Evolutionary conservation across 2,113 vertebrate genomes (phyloP), one percentile per base, ranked within the genome.

Genomic region (Cyanocitta stelleri): DNA sequence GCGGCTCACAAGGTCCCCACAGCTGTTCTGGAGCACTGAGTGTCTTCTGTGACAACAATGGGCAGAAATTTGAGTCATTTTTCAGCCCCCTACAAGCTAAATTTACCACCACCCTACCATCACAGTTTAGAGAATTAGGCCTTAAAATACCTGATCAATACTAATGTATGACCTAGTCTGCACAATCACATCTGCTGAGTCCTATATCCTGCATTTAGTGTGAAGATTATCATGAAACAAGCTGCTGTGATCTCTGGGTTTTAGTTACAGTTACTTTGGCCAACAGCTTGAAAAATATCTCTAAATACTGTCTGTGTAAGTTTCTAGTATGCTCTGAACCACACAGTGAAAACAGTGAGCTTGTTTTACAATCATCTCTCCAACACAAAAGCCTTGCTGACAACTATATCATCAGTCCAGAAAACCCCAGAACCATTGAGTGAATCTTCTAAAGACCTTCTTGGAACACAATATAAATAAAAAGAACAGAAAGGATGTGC

Each of bases 1-100:
- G 20, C 0, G 0, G 43, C 59, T 59, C 0, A 0, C 22, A 55
- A 3, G 32, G 30, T 66, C 29, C 30, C 43, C 44, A 6, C 23
- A 30, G 58, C 33, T 63, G 29, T 13, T 59, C 48, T 2, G 11
- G 0, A 59, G 51, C 51, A 35, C 19, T 9, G 6, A 7, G 5
- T 26, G 26, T 15, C 79, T 27, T 19, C 61, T 8, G 1, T 16
- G 27, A 68, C 62, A 75, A 41, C 37, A 67, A 5, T 0, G 3
- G 4, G 26, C 67, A 84, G 10, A 76, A 79, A 48, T 0, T 0
- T 11, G 7, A 74, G 26, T 8, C 4, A 21, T 29, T 71, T 64
- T 80, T 58, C 75, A 80, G 7, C 17, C 72, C 71, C 35, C 73
- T 24, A 27, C 20, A 29, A 58, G 41, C 37, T 54, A 32, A 62